Conservation (phyloP, 2,888 invertebrate species). For the Drosophila flavopinicola region DNA sequence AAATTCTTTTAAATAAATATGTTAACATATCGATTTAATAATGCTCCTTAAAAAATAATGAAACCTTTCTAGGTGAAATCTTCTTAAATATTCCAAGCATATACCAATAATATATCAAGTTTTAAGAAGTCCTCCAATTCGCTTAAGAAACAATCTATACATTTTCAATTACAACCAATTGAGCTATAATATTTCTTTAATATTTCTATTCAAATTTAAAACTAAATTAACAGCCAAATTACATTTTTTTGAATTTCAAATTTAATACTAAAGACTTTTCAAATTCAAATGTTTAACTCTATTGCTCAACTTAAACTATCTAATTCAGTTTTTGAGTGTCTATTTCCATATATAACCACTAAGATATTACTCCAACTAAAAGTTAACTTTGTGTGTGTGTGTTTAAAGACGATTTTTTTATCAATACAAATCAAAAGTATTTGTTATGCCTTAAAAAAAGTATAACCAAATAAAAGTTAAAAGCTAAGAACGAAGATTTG, state of each 20-base stretch:
- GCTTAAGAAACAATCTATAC: slow-evolving; percentile 34
- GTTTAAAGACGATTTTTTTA: slow-evolving; percentile 33
- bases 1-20: not conserved
- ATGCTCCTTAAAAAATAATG: not conserved
- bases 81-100: not conserved
- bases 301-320: slow-evolving; percentile 41
- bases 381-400: slow-evolving; percentile 67
- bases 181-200: slow-evolving; percentile 9
- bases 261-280: slow-evolving; percentile 15
- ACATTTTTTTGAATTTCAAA: slow-evolving; percentile 20
- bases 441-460: slow-evolving; percentile 39
- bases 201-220: slow-evolving; percentile 22
- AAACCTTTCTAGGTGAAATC: not conserved
- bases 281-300: slow-evolving; percentile 38
- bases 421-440: slow-evolving; percentile 29
- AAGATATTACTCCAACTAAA: slow-evolving; percentile 48
- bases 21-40: not conserved
- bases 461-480: slow-evolving; percentile 19
- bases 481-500: slow-evolving; percentile 44
- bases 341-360: slow-evolving; percentile 49
- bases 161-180: slow-evolving; percentile 23
- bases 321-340: slow-evolving; percentile 63
- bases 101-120: not conserved
- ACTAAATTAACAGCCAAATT: slow-evolving; percentile 15
- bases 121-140: not conserved